A percentile compares a stretch with the other conserved stretches of the same genome.
Conservation (phyloP, 2,113 vertebrate genomes). For the Cyprinodon tularosa region DNA sequence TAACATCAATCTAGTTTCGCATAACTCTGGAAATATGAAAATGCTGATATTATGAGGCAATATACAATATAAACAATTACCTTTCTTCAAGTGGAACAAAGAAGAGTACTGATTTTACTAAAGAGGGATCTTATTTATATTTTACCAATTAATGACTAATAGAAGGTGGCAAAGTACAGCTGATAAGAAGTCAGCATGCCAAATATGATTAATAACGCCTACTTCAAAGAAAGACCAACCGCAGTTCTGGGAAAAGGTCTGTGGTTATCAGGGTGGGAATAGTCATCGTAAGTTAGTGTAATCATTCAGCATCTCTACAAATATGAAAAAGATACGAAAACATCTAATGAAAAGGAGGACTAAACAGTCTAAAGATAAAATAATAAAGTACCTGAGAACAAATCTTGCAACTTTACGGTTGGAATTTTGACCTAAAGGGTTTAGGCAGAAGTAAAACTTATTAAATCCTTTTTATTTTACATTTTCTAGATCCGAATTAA, state of each 20-base stretch:
- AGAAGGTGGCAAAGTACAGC: slow-evolving; percentile 76
- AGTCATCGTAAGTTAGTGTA: background rate
- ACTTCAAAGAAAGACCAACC: background rate
- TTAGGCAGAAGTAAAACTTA: too few species aligned
- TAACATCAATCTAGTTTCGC: too few species aligned
- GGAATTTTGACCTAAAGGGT: background rate
- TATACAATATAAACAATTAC: slow-evolving; percentile 47
- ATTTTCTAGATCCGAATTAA: too few species aligned
- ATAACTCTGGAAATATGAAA: too few species aligned
- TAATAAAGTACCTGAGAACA: background rate
- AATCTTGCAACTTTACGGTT: background rate
- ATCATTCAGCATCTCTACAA: background rate
- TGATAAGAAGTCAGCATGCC: slow-evolving; percentile 65
- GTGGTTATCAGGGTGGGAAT: background rate
- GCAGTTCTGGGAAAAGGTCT: background rate
- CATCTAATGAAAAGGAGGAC: background rate
- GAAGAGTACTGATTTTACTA: slow-evolving; percentile 9
- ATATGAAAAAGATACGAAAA: background rate
- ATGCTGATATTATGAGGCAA: too few species aligned
- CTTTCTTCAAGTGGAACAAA: slow-evolving; percentile 44
- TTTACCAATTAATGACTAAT: slow-evolving; percentile 63
- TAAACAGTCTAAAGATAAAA: background rate
- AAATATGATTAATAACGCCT: slow-evolving; percentile 22
- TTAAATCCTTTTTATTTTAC: too few species aligned
- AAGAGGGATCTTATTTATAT: slow-evolving; percentile 68